Evolutionary conservation across 2,113 vertebrate species (phyloP).

Genomic region (Hucho hucho): DNA sequence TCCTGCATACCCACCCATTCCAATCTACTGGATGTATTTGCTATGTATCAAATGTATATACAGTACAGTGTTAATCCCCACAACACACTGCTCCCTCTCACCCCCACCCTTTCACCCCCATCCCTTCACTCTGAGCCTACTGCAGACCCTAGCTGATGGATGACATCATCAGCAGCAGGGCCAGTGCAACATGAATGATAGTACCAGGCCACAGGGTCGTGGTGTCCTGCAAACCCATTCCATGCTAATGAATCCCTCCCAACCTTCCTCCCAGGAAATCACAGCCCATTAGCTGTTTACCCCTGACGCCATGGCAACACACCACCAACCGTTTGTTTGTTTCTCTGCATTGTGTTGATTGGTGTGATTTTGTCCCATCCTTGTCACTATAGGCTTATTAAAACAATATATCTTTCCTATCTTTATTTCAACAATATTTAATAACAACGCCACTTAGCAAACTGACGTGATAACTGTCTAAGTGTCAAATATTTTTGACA

Average conservation of each 20-base stretch:
- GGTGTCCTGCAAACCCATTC: conserved; percentile 71
- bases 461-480: conserved; percentile 10
- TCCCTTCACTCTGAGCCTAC: conserved; percentile 14
- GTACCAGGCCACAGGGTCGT: conserved; percentile 66
- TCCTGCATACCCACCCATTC: conserved; percentile 12
- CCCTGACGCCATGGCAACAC: conserved; percentile 49
- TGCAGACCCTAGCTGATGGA: conserved; percentile 69
- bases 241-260: conserved; percentile 73
- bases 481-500: conserved; percentile 25
- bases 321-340: not conserved
- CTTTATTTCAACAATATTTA: conserved; percentile 17
- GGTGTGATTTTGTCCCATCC: conserved; percentile 21
- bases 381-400: conserved; percentile 21
- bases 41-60: no score
- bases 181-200: conserved; percentile 71
- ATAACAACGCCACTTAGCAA: conserved; percentile 22
- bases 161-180: conserved; percentile 77
- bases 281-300: conserved; percentile 65
- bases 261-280: conserved; percentile 58
- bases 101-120: conserved; percentile 18
- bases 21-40: not conserved
- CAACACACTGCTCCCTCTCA: conserved; percentile 2
- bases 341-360: conserved; percentile 41
- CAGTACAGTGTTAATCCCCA: no score
- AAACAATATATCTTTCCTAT: conserved; percentile 19